Percentiles rank a stretch among this genome's conserved stretches.
These are phyloP conservation scores for Tetramorium alpestre DNA, from an alignment of 1,140 invertebrate species.

Conservation along the genomic window DNA sequence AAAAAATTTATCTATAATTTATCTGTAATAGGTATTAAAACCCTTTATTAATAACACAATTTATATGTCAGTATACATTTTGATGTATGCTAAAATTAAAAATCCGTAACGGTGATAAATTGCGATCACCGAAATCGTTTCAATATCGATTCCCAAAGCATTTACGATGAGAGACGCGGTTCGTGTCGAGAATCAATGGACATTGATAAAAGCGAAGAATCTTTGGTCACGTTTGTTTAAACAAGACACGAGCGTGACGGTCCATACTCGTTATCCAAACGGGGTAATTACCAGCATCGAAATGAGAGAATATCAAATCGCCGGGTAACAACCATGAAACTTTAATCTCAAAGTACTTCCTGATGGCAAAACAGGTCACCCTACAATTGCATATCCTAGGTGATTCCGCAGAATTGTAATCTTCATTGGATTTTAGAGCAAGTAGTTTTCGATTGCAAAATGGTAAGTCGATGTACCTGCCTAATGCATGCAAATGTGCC, in stretches of 20 bases:
- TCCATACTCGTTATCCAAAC: conserved; percentile 32
- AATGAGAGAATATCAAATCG: conserved; percentile 27
- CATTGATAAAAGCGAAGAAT: neutral
- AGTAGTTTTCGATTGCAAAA: neutral
- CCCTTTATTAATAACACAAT: neutral
- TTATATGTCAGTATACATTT: neutral
- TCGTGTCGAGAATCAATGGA: conserved; percentile 16
- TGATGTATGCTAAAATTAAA: neutral
- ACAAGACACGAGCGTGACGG: conserved; percentile 6
- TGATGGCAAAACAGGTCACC: neutral
- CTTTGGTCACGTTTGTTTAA: neutral
- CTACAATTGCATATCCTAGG: conserved; percentile 30
- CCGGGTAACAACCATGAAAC: conserved; percentile 40
- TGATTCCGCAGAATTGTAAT: neutral
- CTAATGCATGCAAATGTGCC: neutral
- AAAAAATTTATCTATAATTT: neutral
- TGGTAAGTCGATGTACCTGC: neutral
- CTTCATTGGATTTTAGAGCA: conserved; percentile 6
- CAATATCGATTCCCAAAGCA: neutral
- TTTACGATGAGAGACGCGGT: conserved; percentile 3
- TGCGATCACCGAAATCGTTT: conserved; percentile 39
- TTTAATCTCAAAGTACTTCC: conserved; percentile 41
- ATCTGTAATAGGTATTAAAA: neutral
- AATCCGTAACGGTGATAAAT: conserved; percentile 8
- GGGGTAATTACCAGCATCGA: conserved; percentile 17